Evolutionary conservation across 2,888 invertebrate species (phyloP), one percentile per base, ranked within the genome.

Genomic region (Leptinotarsa tumamoca): DNA sequence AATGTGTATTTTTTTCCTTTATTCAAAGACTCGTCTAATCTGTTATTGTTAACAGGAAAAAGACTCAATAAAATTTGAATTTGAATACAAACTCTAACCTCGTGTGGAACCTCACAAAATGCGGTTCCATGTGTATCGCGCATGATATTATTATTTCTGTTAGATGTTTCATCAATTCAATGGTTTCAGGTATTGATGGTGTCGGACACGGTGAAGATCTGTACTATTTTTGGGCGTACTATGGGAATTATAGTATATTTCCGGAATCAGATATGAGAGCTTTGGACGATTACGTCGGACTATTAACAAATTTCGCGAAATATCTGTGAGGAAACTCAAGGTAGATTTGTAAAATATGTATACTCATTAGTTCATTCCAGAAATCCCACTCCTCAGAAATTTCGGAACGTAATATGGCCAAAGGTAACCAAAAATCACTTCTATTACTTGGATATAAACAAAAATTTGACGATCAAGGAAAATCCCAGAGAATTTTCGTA

Each of bases 361-460:
- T 33, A 13, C 33, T 15, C 18, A 49, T 15, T 23, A 27, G 7
- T 56, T 54, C 72, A 17, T 71, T 80, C 17, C 63, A 80, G 80
- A 15, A 78, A 80, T 68, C 80, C 80, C 18, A 79, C 76, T 21
- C 78, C 79, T 73, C 68, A 58, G 0, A 18, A 27, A 4, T 74
- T 81, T 17, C 76, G 80, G 70, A 77, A 82, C 61, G 67, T 82
- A 10, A 72, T 50, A 21, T 81, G 82, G 81, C 76, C 80, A 14
- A 67, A 52, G 21, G 71, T 81, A 0, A 54, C 49, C 17, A 69
- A 67, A 61, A 49, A 76, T 4, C 49, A 78, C 69, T 77, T 78
- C 21, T 72, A 73, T 14, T 84, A 80, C 73, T 74, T 84, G 33
- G 79, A 82, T 33, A 83, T 84, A 43, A 79, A 78, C 14, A 72